Percentiles rank a stretch among this genome's conserved stretches.
Conservation (phyloP, 1,140 invertebrate species). For the Wiebesia pumilae region DNA sequence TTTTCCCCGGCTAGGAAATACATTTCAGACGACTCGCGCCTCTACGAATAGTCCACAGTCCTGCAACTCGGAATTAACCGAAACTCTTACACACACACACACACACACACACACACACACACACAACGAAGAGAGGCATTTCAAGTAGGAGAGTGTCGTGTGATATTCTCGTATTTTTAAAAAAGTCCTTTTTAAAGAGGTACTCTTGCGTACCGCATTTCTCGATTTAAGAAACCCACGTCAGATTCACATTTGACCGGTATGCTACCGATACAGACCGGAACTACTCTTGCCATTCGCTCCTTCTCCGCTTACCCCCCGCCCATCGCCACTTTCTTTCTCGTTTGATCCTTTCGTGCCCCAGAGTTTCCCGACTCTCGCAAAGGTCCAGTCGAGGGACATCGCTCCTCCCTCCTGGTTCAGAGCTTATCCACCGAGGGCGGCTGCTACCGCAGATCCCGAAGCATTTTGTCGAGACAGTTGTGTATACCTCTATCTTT, state of each 20-base stretch:
- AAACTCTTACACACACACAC: too few species aligned
- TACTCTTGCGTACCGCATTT: background rate
- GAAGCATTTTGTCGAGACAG: constrained; percentile 16
- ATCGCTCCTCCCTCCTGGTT: background rate
- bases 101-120: too few species aligned
- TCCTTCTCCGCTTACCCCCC: background rate
- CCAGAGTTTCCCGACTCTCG: constrained; percentile 5
- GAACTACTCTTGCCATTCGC: constrained; percentile 4
- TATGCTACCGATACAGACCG: background rate
- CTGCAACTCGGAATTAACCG: too few species aligned
- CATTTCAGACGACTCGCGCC: too few species aligned
- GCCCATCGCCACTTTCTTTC: constrained; percentile 1
- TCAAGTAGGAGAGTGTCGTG: background rate
- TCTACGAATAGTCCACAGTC: too few species aligned
- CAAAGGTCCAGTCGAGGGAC: constrained; percentile 20
- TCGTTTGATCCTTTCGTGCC: constrained; percentile 25
- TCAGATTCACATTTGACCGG: background rate
- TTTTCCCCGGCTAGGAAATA: too few species aligned
- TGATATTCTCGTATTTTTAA: background rate
- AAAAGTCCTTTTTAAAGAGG: background rate
- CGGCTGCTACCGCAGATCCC: background rate
- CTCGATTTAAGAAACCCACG: background rate
- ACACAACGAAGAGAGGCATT: background rate
- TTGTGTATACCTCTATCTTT: background rate
- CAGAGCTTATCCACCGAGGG: too few species aligned